Conservation (phyloP, 2,797 vertebrate species). For the Rhyacichthys aspro region DNA sequence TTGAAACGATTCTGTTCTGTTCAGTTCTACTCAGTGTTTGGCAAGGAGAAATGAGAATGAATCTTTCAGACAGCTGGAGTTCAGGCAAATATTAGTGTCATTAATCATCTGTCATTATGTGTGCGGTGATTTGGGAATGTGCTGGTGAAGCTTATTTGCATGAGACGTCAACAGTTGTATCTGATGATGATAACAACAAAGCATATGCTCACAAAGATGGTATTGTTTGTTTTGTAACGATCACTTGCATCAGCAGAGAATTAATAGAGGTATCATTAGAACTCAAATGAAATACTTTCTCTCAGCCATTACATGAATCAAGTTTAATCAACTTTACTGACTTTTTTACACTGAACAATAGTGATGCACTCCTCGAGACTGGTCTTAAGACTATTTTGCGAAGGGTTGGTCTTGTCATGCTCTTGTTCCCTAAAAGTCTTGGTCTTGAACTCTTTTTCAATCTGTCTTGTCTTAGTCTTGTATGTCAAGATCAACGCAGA, state of each 20-base stretch:
- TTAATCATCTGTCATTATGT: conserved; percentile 64
- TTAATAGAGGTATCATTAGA: neutral
- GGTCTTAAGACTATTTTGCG: too few species aligned
- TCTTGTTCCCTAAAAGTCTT: too few species aligned
- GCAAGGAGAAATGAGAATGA: conserved; percentile 54
- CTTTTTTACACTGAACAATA: conserved; percentile 32
- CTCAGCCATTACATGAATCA: neutral
- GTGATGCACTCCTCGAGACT: too few species aligned
- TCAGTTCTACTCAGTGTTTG: conserved; percentile 60
- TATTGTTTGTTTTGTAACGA: neutral
- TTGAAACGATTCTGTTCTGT: conserved; percentile 57
- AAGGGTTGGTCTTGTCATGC: too few species aligned
- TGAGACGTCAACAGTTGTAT: neutral
- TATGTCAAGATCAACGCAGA: too few species aligned
- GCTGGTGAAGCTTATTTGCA: conserved; percentile 9
- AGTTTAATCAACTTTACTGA: too few species aligned
- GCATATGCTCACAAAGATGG: neutral
- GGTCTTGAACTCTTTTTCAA: too few species aligned
- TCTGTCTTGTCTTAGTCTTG: too few species aligned
- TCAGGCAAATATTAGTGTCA: conserved; percentile 62
- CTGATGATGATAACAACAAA: neutral
- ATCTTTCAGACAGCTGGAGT: conserved; percentile 53
- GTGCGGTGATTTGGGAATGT: conserved; percentile 31
- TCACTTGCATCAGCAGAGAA: neutral
- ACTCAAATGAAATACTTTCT: neutral